Evolutionary conservation across 2,113 vertebrate genomes (phyloP), one percentile per base, ranked within the genome.

Genomic region (Fregata magnificens): DNA sequence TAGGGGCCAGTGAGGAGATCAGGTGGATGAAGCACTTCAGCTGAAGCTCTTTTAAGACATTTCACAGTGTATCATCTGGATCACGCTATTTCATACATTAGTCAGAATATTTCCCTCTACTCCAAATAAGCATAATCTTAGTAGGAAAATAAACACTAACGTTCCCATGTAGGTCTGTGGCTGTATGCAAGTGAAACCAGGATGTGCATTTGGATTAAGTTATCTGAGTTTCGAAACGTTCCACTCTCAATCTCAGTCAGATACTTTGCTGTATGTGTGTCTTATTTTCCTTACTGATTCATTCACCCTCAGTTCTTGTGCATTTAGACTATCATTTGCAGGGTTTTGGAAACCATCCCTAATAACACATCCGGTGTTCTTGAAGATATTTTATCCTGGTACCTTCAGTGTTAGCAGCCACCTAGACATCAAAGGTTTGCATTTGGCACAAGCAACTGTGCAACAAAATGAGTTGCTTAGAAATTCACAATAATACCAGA

Each of bases 141-240:
- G 52, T 29, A 78, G 20, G 45, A 53, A 85, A 92, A 82, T 31
- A 65, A 74, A 58, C 28, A 53, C 8, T 32, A 66, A 36, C 0
- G 0, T 88, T 93, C 24, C 42, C n/a, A 53, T 1, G 1, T 32
- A 81, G 1, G 0, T 73, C 36, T 82, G 34, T 52, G 56, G 19
- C 40, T 82, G 24, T 53, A n/a, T 25, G 29, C 49, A 70, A 78
- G 42, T 45, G 24, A 85, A 92, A 82, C 16, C 15, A 78, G 18
- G 16, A 79, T 49, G 25, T 36, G 19, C n/a, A 40, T 1, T 1
- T 53, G 32, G 50, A 71, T 87, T 66, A 77, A 87, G 24, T 38
- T 82, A 31, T 21, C 28, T 53, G 55, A 84, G 18, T 95, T 93
- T 85, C 2, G 0, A 93, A 87, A 74, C 0, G 0, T 72, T 85